Evolutionary conservation across 2,797 vertebrate genomes (phyloP).

Genomic region (Trachops cirrhosus): DNA sequence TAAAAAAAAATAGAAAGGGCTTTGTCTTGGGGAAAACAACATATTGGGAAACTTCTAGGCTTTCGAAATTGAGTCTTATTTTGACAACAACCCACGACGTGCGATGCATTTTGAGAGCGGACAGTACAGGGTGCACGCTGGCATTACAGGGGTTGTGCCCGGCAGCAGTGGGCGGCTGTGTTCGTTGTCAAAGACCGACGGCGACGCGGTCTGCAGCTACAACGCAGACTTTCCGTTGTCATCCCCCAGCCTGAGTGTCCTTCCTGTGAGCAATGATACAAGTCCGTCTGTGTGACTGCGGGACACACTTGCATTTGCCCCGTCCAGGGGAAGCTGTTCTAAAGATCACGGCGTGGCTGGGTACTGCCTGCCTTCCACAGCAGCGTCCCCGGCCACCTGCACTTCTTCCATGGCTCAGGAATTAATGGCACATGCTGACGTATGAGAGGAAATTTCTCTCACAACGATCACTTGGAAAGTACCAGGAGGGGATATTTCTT

Average conservation of each 20-base stretch:
- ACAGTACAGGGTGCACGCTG: not conserved
- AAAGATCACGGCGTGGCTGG: not conserved
- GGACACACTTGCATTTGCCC: not conserved
- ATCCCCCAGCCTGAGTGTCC: not conserved
- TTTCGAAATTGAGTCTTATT: not conserved
- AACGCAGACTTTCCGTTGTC: not conserved
- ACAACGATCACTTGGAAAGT: not conserved
- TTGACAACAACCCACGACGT: not conserved
- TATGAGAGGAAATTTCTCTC: conserved; percentile 1
- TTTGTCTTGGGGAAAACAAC: not conserved
- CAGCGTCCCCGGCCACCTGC: not conserved
- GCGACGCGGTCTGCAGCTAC: not conserved
- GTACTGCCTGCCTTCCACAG: not conserved
- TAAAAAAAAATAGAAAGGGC: not conserved
- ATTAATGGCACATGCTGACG: not conserved
- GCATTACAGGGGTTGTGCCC: not conserved
- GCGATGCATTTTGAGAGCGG: not conserved
- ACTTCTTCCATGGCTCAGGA: not conserved
- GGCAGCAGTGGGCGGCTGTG: too few species aligned
- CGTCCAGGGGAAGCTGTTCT: not conserved
- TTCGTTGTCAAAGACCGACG: not conserved
- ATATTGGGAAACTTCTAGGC: not conserved
- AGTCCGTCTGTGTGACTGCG: not conserved
- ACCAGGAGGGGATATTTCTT: not conserved
- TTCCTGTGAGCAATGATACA: conserved; percentile 39